Base-by-base conservation (phyloP, 2,888 invertebrate genomes). In the Ornithoptera alexandrae region DNA sequence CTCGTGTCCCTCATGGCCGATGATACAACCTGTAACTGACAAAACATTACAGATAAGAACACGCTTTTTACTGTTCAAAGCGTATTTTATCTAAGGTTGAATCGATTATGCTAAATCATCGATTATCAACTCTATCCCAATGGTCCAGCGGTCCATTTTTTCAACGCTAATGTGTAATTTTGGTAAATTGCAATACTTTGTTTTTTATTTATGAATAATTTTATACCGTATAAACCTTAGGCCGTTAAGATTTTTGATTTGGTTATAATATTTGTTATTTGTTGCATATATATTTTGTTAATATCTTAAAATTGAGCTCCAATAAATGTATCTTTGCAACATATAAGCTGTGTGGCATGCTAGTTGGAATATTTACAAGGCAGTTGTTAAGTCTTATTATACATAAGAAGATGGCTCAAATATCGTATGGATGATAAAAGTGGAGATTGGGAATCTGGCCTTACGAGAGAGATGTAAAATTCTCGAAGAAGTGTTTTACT, bases 1-100 rank as follows among this genome's bases (percentile, higher is more conserved):
- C 76, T 75, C 71, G 72, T 70, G 71, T 71, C 66, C 71, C 64
- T 60, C 71, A 58, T 12, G 53, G 30, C 39, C 71, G 67, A 67
- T 66, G 39, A 60, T 68, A 70, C 66, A 65, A 60, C 63, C 64
- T 68, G 72, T 71, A 72, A 66, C 64, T 50, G n/a, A 61, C 68
- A 74, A 75, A 65, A 72, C 77, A 75, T 77, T 77, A 74, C 62
- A 67, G 71, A 75, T 69, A 68, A 76, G 66, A 30, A 69, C 65
- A 66, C 50, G 58, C 15, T 66, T 66, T 57, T 61, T 61, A 36
- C 8, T 65, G 18, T 57, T 58, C n/a, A 53, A 65, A 46, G n/a
- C 22, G 46, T 22, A 59, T 12, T 59, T 63, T 59, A 53, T 70
- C 59, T 56, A 24, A 63, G 36, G 18, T 62, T 46, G 12, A 20